Base-by-base conservation (phyloP, 2,113 vertebrate genomes). In the Zootoca vivipara region DNA sequence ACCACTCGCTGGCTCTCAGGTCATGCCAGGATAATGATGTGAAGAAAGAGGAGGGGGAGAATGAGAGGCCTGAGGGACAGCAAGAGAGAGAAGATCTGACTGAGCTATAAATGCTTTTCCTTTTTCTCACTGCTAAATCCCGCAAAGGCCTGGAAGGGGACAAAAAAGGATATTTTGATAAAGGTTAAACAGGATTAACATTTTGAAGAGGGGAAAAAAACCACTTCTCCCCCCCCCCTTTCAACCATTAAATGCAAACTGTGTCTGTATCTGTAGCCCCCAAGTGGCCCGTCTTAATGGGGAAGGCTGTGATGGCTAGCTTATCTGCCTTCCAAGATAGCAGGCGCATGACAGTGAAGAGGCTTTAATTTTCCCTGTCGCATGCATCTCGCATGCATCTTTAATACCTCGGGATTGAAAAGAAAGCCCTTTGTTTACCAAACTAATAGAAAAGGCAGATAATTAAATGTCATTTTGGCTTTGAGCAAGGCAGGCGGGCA, bases 381-480 rank as follows among this genome's bases (percentile, higher is more conserved):
- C 74, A 42, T 46, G 5, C 52, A 56, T 65, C 75, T 58, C 46
- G 9, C 74, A 24, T 46, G 7, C 52, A 56, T 65, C 75, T 58
- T 38, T 69, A 52, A 65, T 67, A 20, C 58, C 35, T 3, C 38
- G 30, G 46, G 56, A 88, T 90, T 79, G 69, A 86, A 88, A 85
- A 40, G 28, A 46, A 83, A 83, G n/a, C 24, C 79, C 69, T 74
- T 83, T 89, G 81, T 90, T 84, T 92, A 79, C 28, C 22, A 79
- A 35, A 67, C 42, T 8, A 28, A 77, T 67, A 83, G 65, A 30
- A 75, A 88, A 83, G 26, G 69, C 30, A 52, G 65, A 81, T 88
- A 85, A 92, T 88, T 42, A 87, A 85, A 86, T 83, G 62, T 38
- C 83, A 56, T 85, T 82, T 89, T 52, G 58, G 58, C 42, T 90